Conservation (phyloP, 2,113 vertebrate species). For the Neotragus moschatus region DNA sequence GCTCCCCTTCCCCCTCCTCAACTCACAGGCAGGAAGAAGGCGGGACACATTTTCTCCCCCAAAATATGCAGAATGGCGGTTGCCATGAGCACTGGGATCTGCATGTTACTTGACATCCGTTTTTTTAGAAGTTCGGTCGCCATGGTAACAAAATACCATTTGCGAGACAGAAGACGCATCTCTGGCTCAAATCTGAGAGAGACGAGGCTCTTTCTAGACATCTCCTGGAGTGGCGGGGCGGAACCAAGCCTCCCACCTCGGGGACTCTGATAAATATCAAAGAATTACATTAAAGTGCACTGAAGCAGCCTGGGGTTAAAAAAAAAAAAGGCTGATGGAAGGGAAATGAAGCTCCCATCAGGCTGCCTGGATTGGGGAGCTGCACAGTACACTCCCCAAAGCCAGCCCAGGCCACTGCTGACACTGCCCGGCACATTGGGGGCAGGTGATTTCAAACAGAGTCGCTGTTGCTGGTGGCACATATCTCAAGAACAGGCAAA, state of each 20-base stretch:
- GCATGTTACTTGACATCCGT: constrained; percentile 45
- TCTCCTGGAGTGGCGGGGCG: constrained; percentile 25
- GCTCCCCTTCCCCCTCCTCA: neutral
- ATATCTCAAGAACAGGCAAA: neutral
- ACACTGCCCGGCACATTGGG: neutral
- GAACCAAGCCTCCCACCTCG: neutral
- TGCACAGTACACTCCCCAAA: neutral
- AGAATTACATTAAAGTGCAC: neutral
- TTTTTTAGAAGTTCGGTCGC: constrained; percentile 60
- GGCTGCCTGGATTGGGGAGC: neutral
- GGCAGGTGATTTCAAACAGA: neutral
- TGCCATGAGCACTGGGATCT: constrained; percentile 65
- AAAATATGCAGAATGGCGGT: constrained; percentile 54
- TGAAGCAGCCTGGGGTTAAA: neutral
- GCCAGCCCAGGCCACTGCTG: neutral
- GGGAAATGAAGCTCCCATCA: too few species aligned
- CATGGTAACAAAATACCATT: constrained; percentile 60
- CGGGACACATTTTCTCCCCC: constrained; percentile 36
- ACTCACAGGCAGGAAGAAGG: constrained; percentile 32
- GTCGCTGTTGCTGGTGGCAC: neutral
- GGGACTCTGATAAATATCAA: neutral
- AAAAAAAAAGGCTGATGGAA: neutral
- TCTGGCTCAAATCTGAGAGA: constrained; percentile 49
- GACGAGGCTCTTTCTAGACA: constrained; percentile 51
- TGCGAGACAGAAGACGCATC: constrained; percentile 44